phyloP scores from a whole-genome alignment of 2,113 vertebrate species.

The Alaudala cheleensis region DNA sequence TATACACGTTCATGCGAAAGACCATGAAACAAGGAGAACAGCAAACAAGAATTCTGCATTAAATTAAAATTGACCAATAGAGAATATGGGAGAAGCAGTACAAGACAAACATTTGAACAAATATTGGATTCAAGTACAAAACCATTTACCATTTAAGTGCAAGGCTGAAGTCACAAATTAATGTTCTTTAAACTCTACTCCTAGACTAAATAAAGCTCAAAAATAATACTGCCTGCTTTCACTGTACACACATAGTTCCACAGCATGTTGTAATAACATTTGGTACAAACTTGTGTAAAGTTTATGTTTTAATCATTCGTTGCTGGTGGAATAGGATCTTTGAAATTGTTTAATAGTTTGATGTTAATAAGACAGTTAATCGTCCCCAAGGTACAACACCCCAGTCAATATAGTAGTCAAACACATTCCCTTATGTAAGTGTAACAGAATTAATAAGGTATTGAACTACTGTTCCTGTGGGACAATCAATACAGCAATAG shows the following conservation, averaged over 20 bases:
- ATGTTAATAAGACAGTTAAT: not conserved
- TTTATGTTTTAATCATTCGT: conserved; percentile 18
- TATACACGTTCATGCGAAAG: not conserved
- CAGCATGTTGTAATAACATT: conserved; percentile 22
- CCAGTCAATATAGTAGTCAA: not conserved
- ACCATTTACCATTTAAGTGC: conserved; percentile 14
- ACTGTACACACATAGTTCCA: conserved; percentile 36
- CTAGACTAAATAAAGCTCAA: conserved; percentile 47
- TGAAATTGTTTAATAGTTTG: conserved; percentile 8
- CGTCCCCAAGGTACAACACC: not conserved
- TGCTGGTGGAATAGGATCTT: conserved; percentile 66
- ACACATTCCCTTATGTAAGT: not conserved
- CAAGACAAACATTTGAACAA: conserved; percentile 20
- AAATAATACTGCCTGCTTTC: conserved; percentile 33
- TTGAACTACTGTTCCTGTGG: not conserved
- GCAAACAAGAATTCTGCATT: not conserved
- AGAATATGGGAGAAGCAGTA: not conserved
- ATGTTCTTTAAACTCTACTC: conserved; percentile 36
- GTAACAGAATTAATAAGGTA: not conserved
- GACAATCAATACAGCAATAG: not conserved
- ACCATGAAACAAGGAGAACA: not conserved
- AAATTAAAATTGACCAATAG: not conserved
- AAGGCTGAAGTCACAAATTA: conserved; percentile 30
- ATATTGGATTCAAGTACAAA: conserved; percentile 34
- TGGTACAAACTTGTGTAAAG: conserved; percentile 63